Evolutionary conservation across 2,888 invertebrate genomes (phyloP).

Genomic region (Apotomis betuletana): DNA sequence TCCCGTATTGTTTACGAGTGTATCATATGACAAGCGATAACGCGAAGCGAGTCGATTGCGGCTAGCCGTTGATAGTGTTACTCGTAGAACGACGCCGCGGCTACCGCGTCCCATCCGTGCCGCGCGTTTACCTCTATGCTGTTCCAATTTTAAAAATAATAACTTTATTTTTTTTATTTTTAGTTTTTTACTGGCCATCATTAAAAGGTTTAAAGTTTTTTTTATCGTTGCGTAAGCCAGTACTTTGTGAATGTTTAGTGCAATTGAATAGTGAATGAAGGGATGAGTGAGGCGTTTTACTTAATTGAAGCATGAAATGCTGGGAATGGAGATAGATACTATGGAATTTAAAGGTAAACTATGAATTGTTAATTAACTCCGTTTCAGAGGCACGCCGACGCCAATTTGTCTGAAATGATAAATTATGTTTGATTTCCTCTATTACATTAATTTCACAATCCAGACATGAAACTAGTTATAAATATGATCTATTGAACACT

Average conservation of each 20-base stretch:
- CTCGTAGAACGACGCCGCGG: slow-evolving; percentile 37
- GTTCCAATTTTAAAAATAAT: slow-evolving; percentile 29
- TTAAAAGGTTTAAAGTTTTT: background rate
- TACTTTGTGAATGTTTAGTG: slow-evolving; percentile 14
- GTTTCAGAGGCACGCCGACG: background rate
- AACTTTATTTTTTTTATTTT: background rate
- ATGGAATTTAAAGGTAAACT: slow-evolving; percentile 48
- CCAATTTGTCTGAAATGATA: background rate
- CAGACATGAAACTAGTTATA: background rate
- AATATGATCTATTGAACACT: slow-evolving; percentile 14
- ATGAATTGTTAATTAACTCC: background rate
- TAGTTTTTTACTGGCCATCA: slow-evolving; percentile 1
- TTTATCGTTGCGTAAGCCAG: background rate
- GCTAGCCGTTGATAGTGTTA: slow-evolving; percentile 25
- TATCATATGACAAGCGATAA: slow-evolving; percentile 65
- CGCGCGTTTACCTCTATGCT: slow-evolving; percentile 20
- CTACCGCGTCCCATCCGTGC: slow-evolving; percentile 37
- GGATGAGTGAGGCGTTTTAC: slow-evolving; percentile 4
- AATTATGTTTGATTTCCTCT: background rate
- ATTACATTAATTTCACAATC: background rate
- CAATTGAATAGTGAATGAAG: slow-evolving; percentile 4
- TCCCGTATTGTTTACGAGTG: slow-evolving; percentile 62
- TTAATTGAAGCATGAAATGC: slow-evolving; percentile 30
- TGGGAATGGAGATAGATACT: slow-evolving; percentile 50
- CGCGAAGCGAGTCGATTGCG: slow-evolving; percentile 51